Base-by-base conservation (phyloP, 2,113 vertebrate species). In the Thamnaconus septentrionalis region DNA sequence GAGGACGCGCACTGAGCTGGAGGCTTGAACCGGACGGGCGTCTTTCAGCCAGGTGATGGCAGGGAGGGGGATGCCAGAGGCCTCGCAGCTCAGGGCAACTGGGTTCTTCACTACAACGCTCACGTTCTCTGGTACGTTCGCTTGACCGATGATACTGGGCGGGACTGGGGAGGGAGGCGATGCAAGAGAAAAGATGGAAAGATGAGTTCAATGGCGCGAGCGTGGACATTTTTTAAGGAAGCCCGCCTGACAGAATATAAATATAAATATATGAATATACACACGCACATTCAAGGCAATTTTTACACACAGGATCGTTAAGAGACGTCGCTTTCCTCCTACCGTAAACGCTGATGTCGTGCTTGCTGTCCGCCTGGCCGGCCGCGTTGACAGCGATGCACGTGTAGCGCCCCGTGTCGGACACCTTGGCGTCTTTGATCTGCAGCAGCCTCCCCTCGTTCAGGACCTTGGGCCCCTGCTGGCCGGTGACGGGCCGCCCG, bases 41-140 rank as follows among this genome's bases (percentile, higher is more conserved):
- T 97, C 91, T 84, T 95, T 98, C 8, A 96, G 86, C 97, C 97
- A 99, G 0, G 90, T 92, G 76, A 96, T 91, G 5, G 91, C 79
- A 11, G 97, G 97, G 56, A 96, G 87, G 4, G 97, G 97, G 61
- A 98, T 95, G 39, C 97, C 97, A 0, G 95, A 95, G 4, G 92
- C 94, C 86, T 99, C 96, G 46, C 97, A 99, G 54, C 78, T 91
- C 59, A 99, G 82, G 39, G 92, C 94, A 9, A 95, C 75, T 0
- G 97, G 94, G 84, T 94, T 98, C 88, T 94, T 98, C 75, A 97
- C 91, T 11, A 97, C 93, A 52, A 94, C 89, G 43, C 92, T 98
- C 69, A 99, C 73, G 31, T 98, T 98, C 77, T 98, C 95, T 46
- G 94, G 90, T 8, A 84, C 12, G 6, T 85, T 69, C 0, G 87